Percentiles rank a stretch among this genome's conserved stretches.
phyloP scores from a whole-genome alignment of 2,797 vertebrate species.

The Danio kyathit region DNA sequence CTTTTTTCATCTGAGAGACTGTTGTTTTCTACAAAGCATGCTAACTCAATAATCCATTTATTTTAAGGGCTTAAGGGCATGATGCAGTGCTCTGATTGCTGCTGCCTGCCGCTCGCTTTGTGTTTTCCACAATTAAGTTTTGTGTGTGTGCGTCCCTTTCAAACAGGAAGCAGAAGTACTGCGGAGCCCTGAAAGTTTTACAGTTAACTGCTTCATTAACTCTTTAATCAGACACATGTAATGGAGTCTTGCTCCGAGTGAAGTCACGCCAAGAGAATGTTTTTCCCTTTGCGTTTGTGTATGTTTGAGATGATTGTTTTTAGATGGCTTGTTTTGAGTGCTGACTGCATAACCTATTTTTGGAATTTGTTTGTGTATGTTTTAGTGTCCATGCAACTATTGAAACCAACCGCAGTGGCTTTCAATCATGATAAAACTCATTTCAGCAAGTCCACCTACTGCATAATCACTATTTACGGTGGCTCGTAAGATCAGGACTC shows the following conservation, averaged over 20 bases:
- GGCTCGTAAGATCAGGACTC: neutral
- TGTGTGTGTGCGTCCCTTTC: constrained; percentile 28
- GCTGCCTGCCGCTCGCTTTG: neutral
- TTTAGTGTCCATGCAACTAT: neutral
- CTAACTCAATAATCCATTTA: constrained; percentile 41
- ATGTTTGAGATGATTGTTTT: neutral
- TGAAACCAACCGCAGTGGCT: neutral
- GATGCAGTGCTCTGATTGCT: constrained; percentile 26
- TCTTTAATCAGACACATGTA: constrained; percentile 60
- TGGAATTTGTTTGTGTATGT: neutral
- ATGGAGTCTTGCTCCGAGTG: constrained; percentile 56
- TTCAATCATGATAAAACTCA: constrained; percentile 13
- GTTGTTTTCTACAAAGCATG: constrained; percentile 19
- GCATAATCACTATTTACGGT: neutral
- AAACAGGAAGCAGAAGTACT: constrained; percentile 26
- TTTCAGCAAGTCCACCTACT: constrained; percentile 12
- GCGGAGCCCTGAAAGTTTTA: constrained; percentile 52
- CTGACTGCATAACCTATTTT: neutral
- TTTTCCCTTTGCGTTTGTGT: constrained; percentile 19
- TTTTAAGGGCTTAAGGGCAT: constrained; percentile 22
- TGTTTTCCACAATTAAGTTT: constrained; percentile 21
- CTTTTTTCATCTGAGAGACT: constrained; percentile 8
- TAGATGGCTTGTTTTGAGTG: neutral
- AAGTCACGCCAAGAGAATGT: neutral
- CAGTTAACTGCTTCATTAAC: constrained; percentile 61